Evolutionary conservation across 2,797 vertebrate genomes (phyloP).

Genomic region (Microtus agrestis): DNA sequence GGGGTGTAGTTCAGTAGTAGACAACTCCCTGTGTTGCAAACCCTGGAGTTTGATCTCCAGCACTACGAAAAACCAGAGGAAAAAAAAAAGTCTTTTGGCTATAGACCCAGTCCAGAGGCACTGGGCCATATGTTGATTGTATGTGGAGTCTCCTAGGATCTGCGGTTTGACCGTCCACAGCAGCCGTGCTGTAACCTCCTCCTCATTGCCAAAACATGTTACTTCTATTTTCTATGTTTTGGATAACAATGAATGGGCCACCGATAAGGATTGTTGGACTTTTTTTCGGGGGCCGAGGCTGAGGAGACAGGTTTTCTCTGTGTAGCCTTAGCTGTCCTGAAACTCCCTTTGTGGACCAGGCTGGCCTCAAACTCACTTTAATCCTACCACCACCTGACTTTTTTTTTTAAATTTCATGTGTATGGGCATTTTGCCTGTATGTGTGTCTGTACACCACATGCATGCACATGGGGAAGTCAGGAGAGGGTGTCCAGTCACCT

Average conservation of each 20-base stretch:
- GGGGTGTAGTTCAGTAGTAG: not conserved
- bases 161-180: not conserved
- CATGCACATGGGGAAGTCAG: not conserved
- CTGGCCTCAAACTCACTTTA: not conserved
- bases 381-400: not conserved
- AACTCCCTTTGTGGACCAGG: not conserved
- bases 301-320: not conserved
- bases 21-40: not conserved
- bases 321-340: not conserved
- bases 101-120: not conserved
- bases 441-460: not conserved
- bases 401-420: not conserved
- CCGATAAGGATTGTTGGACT: not conserved
- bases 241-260: not conserved
- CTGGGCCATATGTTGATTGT: not conserved
- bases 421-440: not conserved
- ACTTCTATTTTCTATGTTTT: not conserved
- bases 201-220: not conserved
- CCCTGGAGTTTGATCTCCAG: not conserved
- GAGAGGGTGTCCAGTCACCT: not conserved
- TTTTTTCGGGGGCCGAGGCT: not conserved
- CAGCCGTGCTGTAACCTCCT: not conserved
- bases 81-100: not conserved
- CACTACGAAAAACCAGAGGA: not conserved
- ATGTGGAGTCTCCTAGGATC: not conserved